Percentiles rank a stretch among this genome's conserved stretches.
Evolutionary conservation across 2,113 vertebrate genomes (phyloP).

Genomic region (Todiramphus chloris): DNA sequence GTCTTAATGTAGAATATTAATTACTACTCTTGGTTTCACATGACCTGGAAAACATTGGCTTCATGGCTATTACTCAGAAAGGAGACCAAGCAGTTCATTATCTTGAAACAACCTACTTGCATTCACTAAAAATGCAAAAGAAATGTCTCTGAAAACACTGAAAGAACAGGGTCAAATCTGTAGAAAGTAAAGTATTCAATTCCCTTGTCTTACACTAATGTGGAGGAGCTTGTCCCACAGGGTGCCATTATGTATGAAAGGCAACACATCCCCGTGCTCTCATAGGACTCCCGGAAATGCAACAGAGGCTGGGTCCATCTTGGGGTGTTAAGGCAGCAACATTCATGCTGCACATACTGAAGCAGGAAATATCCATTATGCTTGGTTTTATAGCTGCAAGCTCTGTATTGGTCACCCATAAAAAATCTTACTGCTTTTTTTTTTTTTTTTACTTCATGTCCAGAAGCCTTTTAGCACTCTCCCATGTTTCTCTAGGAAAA

Average conservation of each 20-base stretch:
- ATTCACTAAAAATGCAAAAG: background rate
- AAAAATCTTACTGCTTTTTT: background rate
- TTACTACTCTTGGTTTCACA: background rate
- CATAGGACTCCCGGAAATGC: background rate
- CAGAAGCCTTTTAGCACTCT: background rate
- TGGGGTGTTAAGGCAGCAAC: background rate
- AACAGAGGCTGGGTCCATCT: background rate
- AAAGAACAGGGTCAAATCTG: background rate
- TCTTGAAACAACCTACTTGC: background rate
- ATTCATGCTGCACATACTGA: background rate
- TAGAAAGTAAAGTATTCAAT: background rate
- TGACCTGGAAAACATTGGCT: background rate
- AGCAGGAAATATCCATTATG: background rate
- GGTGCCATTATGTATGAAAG: background rate
- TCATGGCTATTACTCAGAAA: background rate
- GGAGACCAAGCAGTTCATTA: background rate
- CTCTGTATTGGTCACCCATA: background rate
- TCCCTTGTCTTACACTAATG: background rate
- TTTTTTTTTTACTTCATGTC: background rate
- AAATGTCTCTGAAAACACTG: background rate
- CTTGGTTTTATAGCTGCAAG: background rate
- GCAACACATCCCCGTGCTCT: background rate
- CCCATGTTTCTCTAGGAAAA: constrained; percentile 1
- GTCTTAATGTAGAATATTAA: background rate
- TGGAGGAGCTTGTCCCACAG: background rate